Evolutionary conservation across 2,888 invertebrate species (phyloP).

Genomic region (Doris montereyensis): DNA sequence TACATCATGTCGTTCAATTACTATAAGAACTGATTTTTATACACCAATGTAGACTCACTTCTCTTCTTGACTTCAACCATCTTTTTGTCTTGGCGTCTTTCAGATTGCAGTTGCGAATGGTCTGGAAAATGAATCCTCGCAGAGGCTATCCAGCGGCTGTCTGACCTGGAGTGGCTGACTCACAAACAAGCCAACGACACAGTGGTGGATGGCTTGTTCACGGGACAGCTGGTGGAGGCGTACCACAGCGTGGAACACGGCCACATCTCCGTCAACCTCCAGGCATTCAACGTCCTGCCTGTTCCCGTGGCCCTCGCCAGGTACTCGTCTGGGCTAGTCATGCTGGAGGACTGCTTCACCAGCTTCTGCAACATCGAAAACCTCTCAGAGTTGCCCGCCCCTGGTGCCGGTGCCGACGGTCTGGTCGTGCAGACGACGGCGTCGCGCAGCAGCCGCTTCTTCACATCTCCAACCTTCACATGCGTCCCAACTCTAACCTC

Average conservation of each 20-base stretch:
- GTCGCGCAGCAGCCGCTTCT: neutral
- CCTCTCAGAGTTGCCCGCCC: constrained; percentile 47
- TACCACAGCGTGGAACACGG: constrained; percentile 64
- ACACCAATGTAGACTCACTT: no score
- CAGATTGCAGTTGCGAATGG: constrained; percentile 69
- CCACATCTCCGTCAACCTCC: constrained; percentile 65
- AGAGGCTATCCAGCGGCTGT: constrained; percentile 69
- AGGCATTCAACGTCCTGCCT: constrained; percentile 69
- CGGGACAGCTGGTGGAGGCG: constrained; percentile 69
- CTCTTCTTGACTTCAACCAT: no score
- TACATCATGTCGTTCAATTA: no score
- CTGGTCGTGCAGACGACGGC: neutral
- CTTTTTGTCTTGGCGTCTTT: no score
- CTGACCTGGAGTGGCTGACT: constrained; percentile 71
- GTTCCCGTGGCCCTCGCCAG: constrained; percentile 64
- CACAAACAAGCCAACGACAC: constrained; percentile 68
- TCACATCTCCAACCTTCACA: neutral
- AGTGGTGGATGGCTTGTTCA: constrained; percentile 66
- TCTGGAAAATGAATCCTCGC: constrained; percentile 64
- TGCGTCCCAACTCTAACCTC: neutral
- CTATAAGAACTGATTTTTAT: no score
- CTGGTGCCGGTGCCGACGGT: constrained; percentile 48
- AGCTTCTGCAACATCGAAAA: constrained; percentile 67
- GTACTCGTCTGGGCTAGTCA: constrained; percentile 59
- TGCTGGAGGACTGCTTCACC: constrained; percentile 67